Evolutionary conservation across 2,113 vertebrate genomes (phyloP), one percentile per base, ranked within the genome.

Genomic region (Corapipo altera): DNA sequence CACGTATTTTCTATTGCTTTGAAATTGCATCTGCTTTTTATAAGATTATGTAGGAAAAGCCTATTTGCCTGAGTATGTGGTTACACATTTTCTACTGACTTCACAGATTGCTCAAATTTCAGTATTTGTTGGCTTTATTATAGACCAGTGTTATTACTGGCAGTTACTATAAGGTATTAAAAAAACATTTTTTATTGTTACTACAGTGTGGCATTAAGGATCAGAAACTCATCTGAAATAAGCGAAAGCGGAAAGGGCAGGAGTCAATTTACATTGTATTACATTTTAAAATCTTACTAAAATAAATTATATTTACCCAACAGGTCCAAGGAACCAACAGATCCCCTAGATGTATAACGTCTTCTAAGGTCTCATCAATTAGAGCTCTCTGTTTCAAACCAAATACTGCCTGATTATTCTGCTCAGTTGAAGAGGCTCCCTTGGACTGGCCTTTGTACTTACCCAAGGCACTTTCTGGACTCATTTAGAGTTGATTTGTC

Each of bases 81-180:
- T 96, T 96, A 90, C 72, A 92, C 48, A 86, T 96, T 97, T 96
- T 96, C 96, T 96, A 93, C 96, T 96, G 96, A 96, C 96, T 95
- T 96, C 87, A 96, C 92, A 96, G 96, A 96, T 92, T 94, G 93
- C 93, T 96, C 95, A 92, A 44, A 90, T 96, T 96, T 96, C 93
- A 96, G 90, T 96, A 86, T 95, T 96, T 93, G 88, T 89, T 96
- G 93, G 96, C 83, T 92, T 93, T 82, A 81, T 96, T 96, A 86
- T 91, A 95, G 71, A 73, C 76, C 88, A 88, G 44, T 96, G 69
- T 95, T 96, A 87, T 96, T 96, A 81, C 57, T 96, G 96, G 93
- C 93, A 92, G 52, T 46, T 65, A 78, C 62, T 78, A 49, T 41
- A 54, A 92, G 57, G 79, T 86, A 95, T 74, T 93, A 90, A 86